phyloP scores from a whole-genome alignment of 2,797 vertebrate genomes.

The Anguilla megastoma region DNA sequence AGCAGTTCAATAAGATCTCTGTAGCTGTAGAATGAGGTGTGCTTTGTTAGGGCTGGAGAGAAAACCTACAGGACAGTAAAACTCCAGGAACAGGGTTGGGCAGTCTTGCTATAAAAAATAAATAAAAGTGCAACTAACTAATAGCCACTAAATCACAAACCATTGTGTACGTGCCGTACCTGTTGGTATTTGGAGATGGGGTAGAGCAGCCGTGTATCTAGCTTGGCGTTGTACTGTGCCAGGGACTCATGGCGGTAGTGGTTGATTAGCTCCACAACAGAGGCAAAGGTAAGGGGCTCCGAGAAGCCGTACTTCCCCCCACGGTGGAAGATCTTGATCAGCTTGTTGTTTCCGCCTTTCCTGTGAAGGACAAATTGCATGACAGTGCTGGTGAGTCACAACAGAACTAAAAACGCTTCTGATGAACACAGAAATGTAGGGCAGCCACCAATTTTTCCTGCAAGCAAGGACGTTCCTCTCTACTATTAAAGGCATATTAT shows the following conservation, averaged over 20 bases:
- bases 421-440: not conserved
- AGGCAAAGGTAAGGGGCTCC: conserved; percentile 83
- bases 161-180: conserved; percentile 62
- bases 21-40: too few species aligned
- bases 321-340: conserved; percentile 88
- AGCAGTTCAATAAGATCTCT: too few species aligned
- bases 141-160: not conserved
- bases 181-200: conserved; percentile 88
- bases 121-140: not conserved
- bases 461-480: too few species aligned
- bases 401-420: not conserved
- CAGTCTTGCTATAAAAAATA: not conserved
- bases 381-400: not conserved
- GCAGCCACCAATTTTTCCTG: not conserved
- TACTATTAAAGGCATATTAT: too few species aligned
- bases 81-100: not conserved
- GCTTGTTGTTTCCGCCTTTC: conserved; percentile 89
- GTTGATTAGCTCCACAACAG: conserved; percentile 85
- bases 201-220: conserved; percentile 86
- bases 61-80: not conserved
- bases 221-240: conserved; percentile 88
- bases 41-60: not conserved
- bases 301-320: conserved; percentile 87
- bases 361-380: conserved; percentile 60
- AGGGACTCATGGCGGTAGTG: conserved; percentile 86